Evolutionary conservation across 2,888 invertebrate genomes (phyloP).

Genomic region (Ischnus inquisitorius): DNA sequence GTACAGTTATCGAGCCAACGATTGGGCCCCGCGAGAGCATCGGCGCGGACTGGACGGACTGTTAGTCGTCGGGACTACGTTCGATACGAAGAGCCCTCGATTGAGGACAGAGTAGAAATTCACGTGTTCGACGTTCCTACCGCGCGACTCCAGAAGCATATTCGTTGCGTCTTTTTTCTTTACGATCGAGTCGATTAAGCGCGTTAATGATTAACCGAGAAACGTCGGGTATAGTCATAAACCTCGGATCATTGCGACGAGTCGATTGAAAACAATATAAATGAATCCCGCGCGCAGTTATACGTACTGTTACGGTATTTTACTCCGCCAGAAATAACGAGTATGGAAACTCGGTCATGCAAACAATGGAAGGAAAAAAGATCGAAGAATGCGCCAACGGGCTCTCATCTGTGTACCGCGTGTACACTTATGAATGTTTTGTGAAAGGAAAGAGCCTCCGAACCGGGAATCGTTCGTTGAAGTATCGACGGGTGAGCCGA

Average conservation of each 20-base stretch:
- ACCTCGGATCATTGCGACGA: background rate
- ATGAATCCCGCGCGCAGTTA: background rate
- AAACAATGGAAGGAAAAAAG: constrained; percentile 37
- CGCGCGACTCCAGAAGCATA: constrained; percentile 18
- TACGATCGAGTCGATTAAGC: background rate
- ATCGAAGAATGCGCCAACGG: background rate
- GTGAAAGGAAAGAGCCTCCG: constrained; percentile 21
- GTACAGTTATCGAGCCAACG: constrained; percentile 63
- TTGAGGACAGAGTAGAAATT: constrained; percentile 61
- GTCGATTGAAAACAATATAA: background rate
- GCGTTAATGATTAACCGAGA: background rate
- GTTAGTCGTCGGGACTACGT: background rate
- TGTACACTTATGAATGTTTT: constrained; percentile 14
- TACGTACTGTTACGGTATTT: background rate
- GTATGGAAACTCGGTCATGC: constrained; percentile 60
- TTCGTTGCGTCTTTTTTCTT: constrained; percentile 3
- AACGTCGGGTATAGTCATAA: background rate
- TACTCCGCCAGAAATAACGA: constrained; percentile 7
- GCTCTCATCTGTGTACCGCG: background rate
- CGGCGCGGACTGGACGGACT: background rate
- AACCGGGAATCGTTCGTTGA: constrained; percentile 12
- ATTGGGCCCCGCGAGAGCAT: constrained; percentile 25
- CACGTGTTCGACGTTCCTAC: constrained; percentile 28
- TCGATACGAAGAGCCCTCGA: constrained; percentile 18
- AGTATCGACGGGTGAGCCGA: constrained; percentile 49